Base-by-base conservation (phyloP, 2,888 invertebrate species). In the Acronicta psi region DNA sequence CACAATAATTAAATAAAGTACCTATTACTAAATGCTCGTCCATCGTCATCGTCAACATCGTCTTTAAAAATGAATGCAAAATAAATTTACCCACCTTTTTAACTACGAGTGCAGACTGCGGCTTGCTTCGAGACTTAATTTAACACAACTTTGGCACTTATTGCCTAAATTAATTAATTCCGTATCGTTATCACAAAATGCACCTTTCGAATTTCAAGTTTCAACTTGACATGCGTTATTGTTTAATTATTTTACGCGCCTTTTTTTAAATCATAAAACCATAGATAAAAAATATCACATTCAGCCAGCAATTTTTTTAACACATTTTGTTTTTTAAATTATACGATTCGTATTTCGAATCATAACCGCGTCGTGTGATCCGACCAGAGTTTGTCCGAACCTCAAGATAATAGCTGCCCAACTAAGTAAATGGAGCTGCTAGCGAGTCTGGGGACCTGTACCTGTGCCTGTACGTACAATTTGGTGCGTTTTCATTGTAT, bases 391-490 rank as follows among this genome's bases (percentile, higher is more conserved):
- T 58, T 74, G 81, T 79, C 80, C 77, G 81, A 75, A 78, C 82
- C 70, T 74, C 59, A 64, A 80, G 83, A 82, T 86, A 85, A 84
- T 81, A 80, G 81, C 74, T 80, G 77, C 80, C 78, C 82, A 80
- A 89, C 88, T 87, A 83, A 84, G 77, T 73, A 71, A 59, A 70
- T 73, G 73, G 60, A 70, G 53, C 62, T 74, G 57, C 62, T 73
- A 59, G 54, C 69, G 64, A 74, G 57, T 73, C 71, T 66, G 66
- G 72, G 59, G 47, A 55, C 41, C 37, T 46, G 54, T 55, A 52
- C 59, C 69, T 65, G 59, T 45, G 52, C 41, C 37, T 46, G 51
- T 55, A 52, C 59, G 69, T 65, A 58, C 65, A 60, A 69, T 67
- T 74, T 57, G 36, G 68, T 56, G 57, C 62, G 85, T 84, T 75